Base-by-base conservation (phyloP, 2,113 vertebrate genomes). In the Australoheros scitulus region DNA sequence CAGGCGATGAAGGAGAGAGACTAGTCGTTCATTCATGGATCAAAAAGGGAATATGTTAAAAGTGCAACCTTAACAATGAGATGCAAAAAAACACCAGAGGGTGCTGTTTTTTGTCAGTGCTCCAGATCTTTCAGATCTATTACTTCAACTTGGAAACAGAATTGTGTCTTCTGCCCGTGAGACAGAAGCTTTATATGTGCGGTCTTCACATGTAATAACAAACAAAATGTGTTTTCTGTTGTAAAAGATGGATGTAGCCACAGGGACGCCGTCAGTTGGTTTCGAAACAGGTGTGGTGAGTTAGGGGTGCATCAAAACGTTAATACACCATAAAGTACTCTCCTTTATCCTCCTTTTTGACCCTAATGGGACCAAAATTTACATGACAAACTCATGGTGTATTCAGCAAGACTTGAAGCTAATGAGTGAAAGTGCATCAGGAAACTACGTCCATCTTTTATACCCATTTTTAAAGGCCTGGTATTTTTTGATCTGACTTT, bases 1-100 rank as follows among this genome's bases (percentile, higher is more conserved):
- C 79, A 85, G 85, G 59, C 76, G 86, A 5, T 94, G 81, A 94
- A 72, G 74, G 57, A 5, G 17, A 6, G 20, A 50, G 20, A 38
- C 1, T 2, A 22, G 6, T 26, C 20, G 8, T n/a, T 32, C 10
- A 26, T 47, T 24, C 1, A 17, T n/a, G 26, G 24, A 72, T 26
- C 47, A 26, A 81, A 76, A 43, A 83, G 11, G 15, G 29, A 68
- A 32, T 50, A 17, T 15, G 14, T 50, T 15, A 15, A 50, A 56
- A 9, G 15, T 52, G 17, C 7, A 13, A 59, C 22, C 22, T 58
- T 58, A 29, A 26, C 7, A 13, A 41, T 8, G 15, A 43, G 18
- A 55, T 2, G 24, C 57, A 20, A 63, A 52, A 41, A 38, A 22
- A 38, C 34, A 22, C 7, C 3, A 47, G 10, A 58, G 3, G 22